These are phyloP conservation scores for Bubo blakistoni DNA, from an alignment of 2,113 vertebrate species.

Conservation along the genomic window DNA sequence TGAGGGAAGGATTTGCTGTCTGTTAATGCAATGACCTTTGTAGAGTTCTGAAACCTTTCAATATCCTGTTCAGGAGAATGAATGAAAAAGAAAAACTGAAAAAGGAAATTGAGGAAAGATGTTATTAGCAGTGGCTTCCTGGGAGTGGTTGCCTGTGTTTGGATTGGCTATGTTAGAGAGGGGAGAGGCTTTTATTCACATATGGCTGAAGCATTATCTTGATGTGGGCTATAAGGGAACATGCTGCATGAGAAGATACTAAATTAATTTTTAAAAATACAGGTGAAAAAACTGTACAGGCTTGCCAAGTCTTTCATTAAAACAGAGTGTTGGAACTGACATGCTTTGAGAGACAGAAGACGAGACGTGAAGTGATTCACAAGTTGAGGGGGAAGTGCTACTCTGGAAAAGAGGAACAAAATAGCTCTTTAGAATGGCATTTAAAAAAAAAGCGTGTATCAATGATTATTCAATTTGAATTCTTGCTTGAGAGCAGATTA, in stretches of 20 bases:
- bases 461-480: not conserved
- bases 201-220: not conserved
- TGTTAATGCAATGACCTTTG: not conserved
- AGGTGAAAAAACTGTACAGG: not conserved
- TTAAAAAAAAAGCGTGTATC: not conserved
- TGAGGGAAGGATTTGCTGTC: not conserved
- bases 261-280: not conserved
- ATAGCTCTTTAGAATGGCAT: not conserved
- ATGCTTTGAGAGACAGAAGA: not conserved
- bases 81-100: not conserved
- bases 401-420: not conserved
- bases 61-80: not conserved
- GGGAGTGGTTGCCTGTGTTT: not conserved
- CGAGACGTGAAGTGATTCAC: not conserved
- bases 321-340: not conserved
- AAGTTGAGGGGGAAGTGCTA: not conserved
- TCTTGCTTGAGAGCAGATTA: not conserved
- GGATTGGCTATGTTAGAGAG: not conserved
- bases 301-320: not conserved
- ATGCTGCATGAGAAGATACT: not conserved
- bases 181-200: not conserved
- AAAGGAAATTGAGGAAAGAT: conserved; percentile 24
- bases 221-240: not conserved
- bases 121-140: not conserved
- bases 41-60: conserved; percentile 15